Evolutionary conservation across 2,113 vertebrate species (phyloP), one percentile per base, ranked within the genome.

Genomic region (Eulemur rufifrons): DNA sequence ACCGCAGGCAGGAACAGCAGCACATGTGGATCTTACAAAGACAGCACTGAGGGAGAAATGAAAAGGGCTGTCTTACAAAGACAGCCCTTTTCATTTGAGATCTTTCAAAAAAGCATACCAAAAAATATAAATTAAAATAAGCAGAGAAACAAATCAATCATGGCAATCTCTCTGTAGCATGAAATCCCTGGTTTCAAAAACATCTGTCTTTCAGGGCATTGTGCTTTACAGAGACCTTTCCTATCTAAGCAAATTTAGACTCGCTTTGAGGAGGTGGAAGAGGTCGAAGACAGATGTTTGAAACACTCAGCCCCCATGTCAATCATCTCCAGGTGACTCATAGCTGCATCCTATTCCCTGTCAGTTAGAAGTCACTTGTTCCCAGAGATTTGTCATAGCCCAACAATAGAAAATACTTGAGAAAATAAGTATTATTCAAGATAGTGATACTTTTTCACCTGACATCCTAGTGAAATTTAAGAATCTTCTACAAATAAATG

Each of bases 51-150:
- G 5, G 29, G 63, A 50, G 39, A 39, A 39, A 39, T 39, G 39
- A 39, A 39, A 39, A 39, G 39, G 39, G 39, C 39, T 39, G 39
- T 39, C 39, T 39, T 39, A 39, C 39, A 39, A 39, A 39, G 39
- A 39, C 37, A 69, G 47, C 47, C 23, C 18, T 59, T 82, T 93
- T 37, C 63, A 59, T 69, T 59, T 81, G n/a, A 95, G 93, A 92
- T 52, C n/a, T 47, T 71, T 59, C 39, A 10, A 14, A 52, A 76
- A 92, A 45, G 10, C 47, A 9, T 37, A 86, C 11, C 34, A 39
- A 83, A 86, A 91, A 93, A 71, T 92, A 87, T 92, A 82, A 34
- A 29, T 68, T 86, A 81, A 92, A 92, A 56, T 21, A 82, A 86
- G 63, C 4, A 80, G 10, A 82, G 56, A 87, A 96, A 83, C 78